Percentiles rank a stretch among this genome's conserved stretches.
Conservation (phyloP, 1,140 invertebrate species). For the Coelopa frigida region DNA sequence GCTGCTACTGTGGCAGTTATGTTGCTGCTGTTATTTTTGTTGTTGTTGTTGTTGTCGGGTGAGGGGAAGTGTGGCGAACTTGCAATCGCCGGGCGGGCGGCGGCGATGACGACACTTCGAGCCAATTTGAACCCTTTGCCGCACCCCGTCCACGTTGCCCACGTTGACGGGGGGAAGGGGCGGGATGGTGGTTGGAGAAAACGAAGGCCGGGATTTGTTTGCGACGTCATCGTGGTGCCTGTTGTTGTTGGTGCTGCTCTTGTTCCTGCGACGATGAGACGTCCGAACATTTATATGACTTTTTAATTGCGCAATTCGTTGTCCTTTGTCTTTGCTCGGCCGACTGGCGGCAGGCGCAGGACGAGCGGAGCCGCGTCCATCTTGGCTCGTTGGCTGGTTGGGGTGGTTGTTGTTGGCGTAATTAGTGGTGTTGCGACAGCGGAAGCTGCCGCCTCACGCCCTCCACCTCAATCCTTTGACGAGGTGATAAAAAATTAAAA, state of each 20-base stretch:
- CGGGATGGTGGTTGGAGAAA: constrained; percentile 1
- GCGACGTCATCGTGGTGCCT: too few species aligned
- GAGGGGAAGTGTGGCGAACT: neutral
- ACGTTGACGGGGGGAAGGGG: neutral
- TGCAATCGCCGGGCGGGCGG: neutral
- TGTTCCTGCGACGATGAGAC: constrained; percentile 39
- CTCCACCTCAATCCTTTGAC: too few species aligned
- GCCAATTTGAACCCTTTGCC: constrained; percentile 3
- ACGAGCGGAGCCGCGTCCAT: too few species aligned
- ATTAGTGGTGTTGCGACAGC: too few species aligned
- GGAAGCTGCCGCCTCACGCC: too few species aligned
- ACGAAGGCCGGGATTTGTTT: neutral
- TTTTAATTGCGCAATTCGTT: constrained; percentile 40
- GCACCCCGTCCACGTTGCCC: neutral
- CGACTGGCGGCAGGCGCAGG: too few species aligned
- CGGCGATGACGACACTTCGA: neutral
- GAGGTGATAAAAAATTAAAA: too few species aligned
- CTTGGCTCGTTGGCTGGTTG: too few species aligned
- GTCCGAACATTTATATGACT: constrained; percentile 34
- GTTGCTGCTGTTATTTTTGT: neutral
- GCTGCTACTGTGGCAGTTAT: constrained; percentile 2
- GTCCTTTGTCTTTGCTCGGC: too few species aligned
- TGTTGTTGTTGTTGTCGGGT: neutral
- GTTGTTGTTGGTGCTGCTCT: too few species aligned
- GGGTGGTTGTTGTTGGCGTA: too few species aligned